Conservation (phyloP, 1,140 invertebrate genomes). For the Popillia japonica region DNA sequence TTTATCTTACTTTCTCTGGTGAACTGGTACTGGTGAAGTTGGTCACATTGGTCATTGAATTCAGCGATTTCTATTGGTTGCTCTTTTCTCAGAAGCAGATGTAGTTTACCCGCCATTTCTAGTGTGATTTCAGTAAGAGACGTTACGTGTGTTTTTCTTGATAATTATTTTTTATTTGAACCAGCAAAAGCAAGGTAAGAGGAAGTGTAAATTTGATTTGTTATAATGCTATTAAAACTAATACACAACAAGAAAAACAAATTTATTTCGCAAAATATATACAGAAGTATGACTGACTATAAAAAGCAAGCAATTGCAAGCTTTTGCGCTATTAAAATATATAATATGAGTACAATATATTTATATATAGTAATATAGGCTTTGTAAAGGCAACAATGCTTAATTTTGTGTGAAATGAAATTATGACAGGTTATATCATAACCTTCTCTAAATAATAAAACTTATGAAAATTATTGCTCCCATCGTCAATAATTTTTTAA, state of each 20-base stretch:
- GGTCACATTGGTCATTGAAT: neutral
- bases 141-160: neutral
- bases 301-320: conserved; percentile 22
- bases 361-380: conserved; percentile 11
- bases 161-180: neutral
- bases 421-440: neutral
- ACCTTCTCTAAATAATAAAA: neutral
- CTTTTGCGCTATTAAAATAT: neutral
- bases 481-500: neutral
- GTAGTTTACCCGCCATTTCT: conserved; percentile 26
- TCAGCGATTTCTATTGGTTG: conserved; percentile 7
- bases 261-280: conserved; percentile 33
- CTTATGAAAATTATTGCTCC: conserved; percentile 1
- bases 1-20: no score
- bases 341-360: conserved; percentile 7
- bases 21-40: no score
- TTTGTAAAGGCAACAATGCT: conserved; percentile 16
- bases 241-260: conserved; percentile 8
- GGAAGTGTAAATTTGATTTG: neutral
- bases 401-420: conserved; percentile 4
- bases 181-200: neutral
- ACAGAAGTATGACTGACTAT: conserved; percentile 12
- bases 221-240: neutral
- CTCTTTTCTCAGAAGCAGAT: neutral
- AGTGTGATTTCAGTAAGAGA: neutral